Percentiles rank a stretch among this genome's conserved stretches.
These are phyloP conservation scores for Shargacucullia verbasci DNA, from an alignment of 2,888 invertebrate genomes.

Conservation along the genomic window DNA sequence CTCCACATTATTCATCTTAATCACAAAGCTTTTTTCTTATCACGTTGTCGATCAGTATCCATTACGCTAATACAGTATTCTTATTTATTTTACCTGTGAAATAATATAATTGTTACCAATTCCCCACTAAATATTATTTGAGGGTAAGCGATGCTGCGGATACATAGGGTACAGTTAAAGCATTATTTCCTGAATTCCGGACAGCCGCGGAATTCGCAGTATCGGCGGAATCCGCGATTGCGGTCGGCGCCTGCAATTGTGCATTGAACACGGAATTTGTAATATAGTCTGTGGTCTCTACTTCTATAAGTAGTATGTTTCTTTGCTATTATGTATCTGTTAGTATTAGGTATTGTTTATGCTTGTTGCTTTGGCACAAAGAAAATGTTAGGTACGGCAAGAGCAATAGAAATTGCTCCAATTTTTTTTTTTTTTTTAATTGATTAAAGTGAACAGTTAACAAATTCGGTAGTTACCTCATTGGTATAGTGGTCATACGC, in stretches of 20 bases:
- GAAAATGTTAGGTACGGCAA: no score
- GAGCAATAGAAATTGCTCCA: no score
- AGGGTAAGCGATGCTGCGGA: not conserved
- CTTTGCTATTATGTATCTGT: not conserved
- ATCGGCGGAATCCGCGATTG: constrained; percentile 42
- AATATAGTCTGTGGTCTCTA: constrained; percentile 36
- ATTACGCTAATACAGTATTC: no score
- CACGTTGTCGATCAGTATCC: no score
- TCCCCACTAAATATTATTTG: constrained; percentile 14
- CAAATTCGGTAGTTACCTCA: no score
- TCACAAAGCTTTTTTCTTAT: no score
- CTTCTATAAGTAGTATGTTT: constrained; percentile 1
- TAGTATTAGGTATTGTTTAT: not conserved
- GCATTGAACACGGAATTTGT: constrained; percentile 39
- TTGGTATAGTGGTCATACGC: no score
- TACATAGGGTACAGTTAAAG: constrained; percentile 20
- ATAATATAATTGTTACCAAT: no score
- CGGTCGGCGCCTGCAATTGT: constrained; percentile 43
- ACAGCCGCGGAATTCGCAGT: constrained; percentile 29
- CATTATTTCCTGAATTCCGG: constrained; percentile 37
- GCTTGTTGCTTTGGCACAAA: not conserved
- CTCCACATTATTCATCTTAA: no score
- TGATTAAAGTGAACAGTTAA: no score
- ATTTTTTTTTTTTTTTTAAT: no score
- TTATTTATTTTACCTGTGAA: no score